Evolutionary conservation across 1,140 invertebrate species (phyloP).

Genomic region (Lanistes nyassanus): DNA sequence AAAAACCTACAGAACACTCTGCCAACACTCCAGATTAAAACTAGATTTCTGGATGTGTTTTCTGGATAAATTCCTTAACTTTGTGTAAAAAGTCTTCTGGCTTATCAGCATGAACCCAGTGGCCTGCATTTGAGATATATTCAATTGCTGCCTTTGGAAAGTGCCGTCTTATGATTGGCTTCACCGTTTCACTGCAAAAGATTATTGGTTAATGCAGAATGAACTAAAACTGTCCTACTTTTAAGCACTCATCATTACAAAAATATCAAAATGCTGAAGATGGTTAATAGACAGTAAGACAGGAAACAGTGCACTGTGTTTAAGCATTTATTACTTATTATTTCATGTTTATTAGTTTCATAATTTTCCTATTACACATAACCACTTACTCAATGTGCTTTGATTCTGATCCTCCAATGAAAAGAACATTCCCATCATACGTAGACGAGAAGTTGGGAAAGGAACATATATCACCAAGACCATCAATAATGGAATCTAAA

Average conservation of each 20-base stretch:
- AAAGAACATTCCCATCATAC: conserved; percentile 80
- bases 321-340: background rate
- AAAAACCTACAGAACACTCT: too few species aligned
- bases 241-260: background rate
- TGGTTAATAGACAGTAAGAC: background rate
- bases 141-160: conserved; percentile 82
- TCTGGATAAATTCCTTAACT: conserved; percentile 57
- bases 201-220: conserved; percentile 3
- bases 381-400: conserved; percentile 80
- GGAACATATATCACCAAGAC: conserved; percentile 72
- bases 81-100: conserved; percentile 80
- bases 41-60: too few species aligned
- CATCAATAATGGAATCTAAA: conserved; percentile 75
- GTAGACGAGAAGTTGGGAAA: conserved; percentile 49
- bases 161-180: conserved; percentile 61
- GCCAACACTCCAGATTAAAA: too few species aligned
- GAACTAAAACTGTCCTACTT: background rate
- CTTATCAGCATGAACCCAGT: conserved; percentile 93
- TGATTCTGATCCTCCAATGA: conserved; percentile 84
- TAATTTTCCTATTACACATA: background rate
- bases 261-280: background rate
- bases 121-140: conserved; percentile 83
- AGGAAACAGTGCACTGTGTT: background rate
- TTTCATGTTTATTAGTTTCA: background rate
- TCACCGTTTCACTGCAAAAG: conserved; percentile 36